Conservation (phyloP, 2,113 vertebrate species). For the Cephalopterus ornatus region DNA sequence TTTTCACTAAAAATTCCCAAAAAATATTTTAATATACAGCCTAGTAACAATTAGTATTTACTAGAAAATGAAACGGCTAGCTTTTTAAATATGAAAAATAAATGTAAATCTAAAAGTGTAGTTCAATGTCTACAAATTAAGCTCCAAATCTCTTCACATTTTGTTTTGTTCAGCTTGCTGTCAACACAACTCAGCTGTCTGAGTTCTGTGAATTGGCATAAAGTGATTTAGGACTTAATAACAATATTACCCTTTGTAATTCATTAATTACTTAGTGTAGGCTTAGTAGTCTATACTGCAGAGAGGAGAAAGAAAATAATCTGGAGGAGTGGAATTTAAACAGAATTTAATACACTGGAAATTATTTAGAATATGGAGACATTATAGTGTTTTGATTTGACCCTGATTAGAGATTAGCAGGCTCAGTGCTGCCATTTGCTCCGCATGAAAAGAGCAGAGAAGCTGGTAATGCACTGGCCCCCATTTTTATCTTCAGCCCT, state of each 20-base stretch:
- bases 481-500: neutral
- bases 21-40: slow-evolving; percentile 27
- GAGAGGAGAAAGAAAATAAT: neutral
- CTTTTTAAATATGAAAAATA: slow-evolving; percentile 10
- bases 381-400: neutral
- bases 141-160: neutral
- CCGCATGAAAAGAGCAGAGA: neutral
- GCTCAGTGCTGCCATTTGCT: neutral
- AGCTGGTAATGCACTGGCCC: neutral
- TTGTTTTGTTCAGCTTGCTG: neutral
- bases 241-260: neutral
- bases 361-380: neutral
- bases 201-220: neutral
- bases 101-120: neutral
- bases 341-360: neutral
- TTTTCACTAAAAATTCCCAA: slow-evolving; percentile 32
- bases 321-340: neutral
- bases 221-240: neutral
- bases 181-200: slow-evolving; percentile 11
- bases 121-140: neutral
- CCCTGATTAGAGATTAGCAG: neutral
- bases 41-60: slow-evolving; percentile 17
- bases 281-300: neutral
- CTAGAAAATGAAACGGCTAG: neutral
- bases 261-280: neutral